Base-by-base conservation (phyloP, 2,797 vertebrate genomes). In the Hozukius guyotensis region DNA sequence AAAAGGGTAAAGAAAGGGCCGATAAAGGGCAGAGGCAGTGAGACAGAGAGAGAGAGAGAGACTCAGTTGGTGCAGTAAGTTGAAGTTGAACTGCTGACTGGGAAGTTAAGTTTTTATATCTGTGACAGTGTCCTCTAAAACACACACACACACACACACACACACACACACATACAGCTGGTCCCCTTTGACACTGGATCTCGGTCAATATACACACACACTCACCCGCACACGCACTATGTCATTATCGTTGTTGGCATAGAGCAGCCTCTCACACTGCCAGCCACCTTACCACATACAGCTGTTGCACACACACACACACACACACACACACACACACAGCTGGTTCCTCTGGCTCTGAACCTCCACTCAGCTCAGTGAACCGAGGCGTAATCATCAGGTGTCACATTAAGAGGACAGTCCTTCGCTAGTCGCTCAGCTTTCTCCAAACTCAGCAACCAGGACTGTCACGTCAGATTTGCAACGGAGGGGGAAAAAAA, bases 241-340 rank as follows among this genome's bases (percentile, higher is more conserved):
- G 90, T 92, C 91, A 92, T 92, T 92, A 91, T 91, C 78, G 61
- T 84, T 87, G 72, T 86, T 93, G 92, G 89, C 91, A 80, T 76
- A 22, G 56, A 85, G 79, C 61, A 63, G 65, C 72, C 38, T 75
- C 65, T 65, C 61, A 69, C 66, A 46, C 73, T 90, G 89, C 89
- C 90, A 90, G 89, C 74, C 75, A 78, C 71, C 80, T 70, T 81
- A 89, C 91, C 89, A 79, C 87, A 88, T 87, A 84, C 86, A 88
- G 87, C 84, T 87, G 84, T 74, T 80, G 16, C 46, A 34, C 38
- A 13, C 63, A 36, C 27, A 56, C 34, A 55, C 38, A 32, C 36
- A 11, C 62, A 34, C 74, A 52, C 66, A 57, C 74, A 72, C 70
- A 75, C 63, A 82, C 66, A 65, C 83, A 83, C 83, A 78, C 89